Conservation (phyloP, 2,888 invertebrate species). For the Nebria brevicollis region DNA sequence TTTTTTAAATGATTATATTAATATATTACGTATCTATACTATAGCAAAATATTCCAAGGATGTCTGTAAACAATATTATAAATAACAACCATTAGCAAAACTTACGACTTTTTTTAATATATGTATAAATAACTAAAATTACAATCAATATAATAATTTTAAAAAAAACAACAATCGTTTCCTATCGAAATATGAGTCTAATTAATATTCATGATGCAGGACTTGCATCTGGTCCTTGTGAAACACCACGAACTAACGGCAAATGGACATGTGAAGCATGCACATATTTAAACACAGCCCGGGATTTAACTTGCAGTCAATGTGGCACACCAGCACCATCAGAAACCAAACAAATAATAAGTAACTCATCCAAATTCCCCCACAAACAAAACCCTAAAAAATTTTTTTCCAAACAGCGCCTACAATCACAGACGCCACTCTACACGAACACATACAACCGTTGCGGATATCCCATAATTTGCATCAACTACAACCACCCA, state of each 20-base stretch:
- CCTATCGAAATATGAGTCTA: no score
- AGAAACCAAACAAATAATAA: conserved; percentile 8
- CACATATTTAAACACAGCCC: conserved; percentile 78
- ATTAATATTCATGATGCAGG: conserved; percentile 51
- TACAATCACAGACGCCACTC: conserved; percentile 61
- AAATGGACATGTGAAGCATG: conserved; percentile 77
- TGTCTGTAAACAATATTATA: conserved; percentile 6
- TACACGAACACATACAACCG: conserved; percentile 69
- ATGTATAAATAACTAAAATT: conserved; percentile 50
- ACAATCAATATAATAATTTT: no score
- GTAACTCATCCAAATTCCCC: neutral
- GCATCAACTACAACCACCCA: conserved; percentile 53
- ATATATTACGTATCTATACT: conserved; percentile 5
- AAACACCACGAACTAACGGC: conserved; percentile 54
- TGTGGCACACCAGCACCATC: conserved; percentile 59
- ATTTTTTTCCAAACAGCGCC: conserved; percentile 49
- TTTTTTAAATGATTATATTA: neutral
- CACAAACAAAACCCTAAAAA: neutral
- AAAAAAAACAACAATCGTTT: no score
- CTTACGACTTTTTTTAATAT: conserved; percentile 1
- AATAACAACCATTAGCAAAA: neutral
- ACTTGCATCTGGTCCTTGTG: conserved; percentile 63
- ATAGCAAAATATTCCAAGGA: neutral
- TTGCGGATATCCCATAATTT: conserved; percentile 61
- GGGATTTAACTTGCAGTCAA: conserved; percentile 70